A percentile compares a stretch with the other conserved stretches of the same genome.
Evolutionary conservation across 2,113 vertebrate species (phyloP).

Genomic region (Oreotrochilus melanogaster): DNA sequence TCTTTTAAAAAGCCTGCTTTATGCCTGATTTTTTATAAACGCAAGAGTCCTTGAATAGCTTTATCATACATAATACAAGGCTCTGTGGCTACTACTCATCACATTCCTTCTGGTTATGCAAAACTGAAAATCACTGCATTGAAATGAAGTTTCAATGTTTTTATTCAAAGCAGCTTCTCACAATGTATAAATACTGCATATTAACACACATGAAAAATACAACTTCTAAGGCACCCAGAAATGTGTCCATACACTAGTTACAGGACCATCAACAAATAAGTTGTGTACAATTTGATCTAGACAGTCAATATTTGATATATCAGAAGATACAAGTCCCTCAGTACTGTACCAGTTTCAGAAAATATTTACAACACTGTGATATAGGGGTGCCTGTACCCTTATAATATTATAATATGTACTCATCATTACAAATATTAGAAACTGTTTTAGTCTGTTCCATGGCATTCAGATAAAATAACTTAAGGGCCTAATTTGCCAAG

Average conservation of each 20-base stretch:
- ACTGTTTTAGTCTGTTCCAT: conserved; percentile 77
- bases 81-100: background rate
- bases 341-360: conserved; percentile 77
- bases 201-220: conserved; percentile 91
- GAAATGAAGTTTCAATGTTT: conserved; percentile 82
- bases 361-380: conserved; percentile 82
- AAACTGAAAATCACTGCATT: conserved; percentile 10
- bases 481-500: conserved; percentile 74
- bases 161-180: conserved; percentile 93
- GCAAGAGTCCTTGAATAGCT: background rate
- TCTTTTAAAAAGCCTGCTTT: background rate
- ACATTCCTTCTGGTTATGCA: background rate
- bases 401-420: conserved; percentile 79
- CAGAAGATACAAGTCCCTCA: conserved; percentile 78
- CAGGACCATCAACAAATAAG: conserved; percentile 83
- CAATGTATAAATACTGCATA: conserved; percentile 89
- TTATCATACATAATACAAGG: background rate
- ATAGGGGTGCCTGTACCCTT: conserved; percentile 79
- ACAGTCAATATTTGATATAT: conserved; percentile 83
- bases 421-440: conserved; percentile 80
- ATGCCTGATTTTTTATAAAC: background rate
- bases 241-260: conserved; percentile 88
- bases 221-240: conserved; percentile 94
- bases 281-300: conserved; percentile 83
- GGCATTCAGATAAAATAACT: conserved; percentile 78